Percentiles rank a stretch among this genome's conserved stretches.
These are phyloP conservation scores for Oenanthe melanoleuca DNA, from an alignment of 2,113 vertebrate species.

Conservation along the genomic window DNA sequence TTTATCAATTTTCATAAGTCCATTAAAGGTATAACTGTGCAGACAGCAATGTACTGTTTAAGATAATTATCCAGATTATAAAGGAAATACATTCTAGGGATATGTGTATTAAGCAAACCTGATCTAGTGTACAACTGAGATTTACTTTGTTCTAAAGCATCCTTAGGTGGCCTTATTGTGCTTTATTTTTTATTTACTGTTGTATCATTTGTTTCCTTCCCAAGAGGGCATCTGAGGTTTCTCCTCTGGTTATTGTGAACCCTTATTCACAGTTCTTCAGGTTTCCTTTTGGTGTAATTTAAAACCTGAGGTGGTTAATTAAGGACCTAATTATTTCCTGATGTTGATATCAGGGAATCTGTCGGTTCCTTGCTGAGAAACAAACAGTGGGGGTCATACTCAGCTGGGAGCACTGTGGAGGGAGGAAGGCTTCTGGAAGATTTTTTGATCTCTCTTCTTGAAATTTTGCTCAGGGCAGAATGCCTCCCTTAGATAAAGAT, in stretches of 20 bases:
- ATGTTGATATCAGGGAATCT: background rate
- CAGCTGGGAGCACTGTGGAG: background rate
- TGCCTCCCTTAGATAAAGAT: background rate
- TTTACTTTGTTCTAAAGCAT: background rate
- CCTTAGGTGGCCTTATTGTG: background rate
- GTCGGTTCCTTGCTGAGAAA: background rate
- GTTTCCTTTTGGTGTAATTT: background rate
- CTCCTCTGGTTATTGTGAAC: background rate
- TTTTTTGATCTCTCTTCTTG: background rate
- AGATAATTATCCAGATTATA: background rate
- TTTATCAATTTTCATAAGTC: background rate
- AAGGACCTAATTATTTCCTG: background rate
- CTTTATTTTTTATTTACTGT: background rate
- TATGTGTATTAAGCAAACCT: background rate
- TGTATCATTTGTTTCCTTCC: background rate
- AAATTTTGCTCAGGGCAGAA: background rate
- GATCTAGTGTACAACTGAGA: background rate
- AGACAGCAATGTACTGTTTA: background rate
- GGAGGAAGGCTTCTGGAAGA: background rate
- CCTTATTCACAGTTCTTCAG: background rate
- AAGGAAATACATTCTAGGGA: background rate
- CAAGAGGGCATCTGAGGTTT: background rate
- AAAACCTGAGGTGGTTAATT: background rate
- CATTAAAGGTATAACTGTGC: background rate
- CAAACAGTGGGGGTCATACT: background rate